These are phyloP conservation scores for Sesia apiformis DNA, from an alignment of 2,888 invertebrate genomes.

Conservation along the genomic window DNA sequence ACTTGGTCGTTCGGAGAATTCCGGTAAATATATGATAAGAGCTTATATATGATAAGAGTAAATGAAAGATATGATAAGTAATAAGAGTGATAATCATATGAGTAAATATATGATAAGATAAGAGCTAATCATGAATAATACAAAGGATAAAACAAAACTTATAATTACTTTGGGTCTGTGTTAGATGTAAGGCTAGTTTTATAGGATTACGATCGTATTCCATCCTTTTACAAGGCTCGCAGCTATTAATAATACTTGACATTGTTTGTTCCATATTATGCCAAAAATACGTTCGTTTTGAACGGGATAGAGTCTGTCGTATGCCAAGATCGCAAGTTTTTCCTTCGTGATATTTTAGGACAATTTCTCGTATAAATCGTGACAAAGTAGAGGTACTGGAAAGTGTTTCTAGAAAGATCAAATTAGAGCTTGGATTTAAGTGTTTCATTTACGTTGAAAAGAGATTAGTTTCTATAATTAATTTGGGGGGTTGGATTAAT, in stretches of 20 bases:
- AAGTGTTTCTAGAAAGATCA: constrained; percentile 80
- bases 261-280: constrained; percentile 13
- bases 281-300: constrained; percentile 15
- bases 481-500: constrained; percentile 31
- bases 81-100: no score
- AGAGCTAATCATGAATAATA: no score
- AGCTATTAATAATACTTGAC: constrained; percentile 5
- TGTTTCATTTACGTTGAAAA: constrained; percentile 80
- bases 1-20: no score
- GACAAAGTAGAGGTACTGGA: constrained; percentile 87
- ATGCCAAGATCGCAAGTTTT: constrained; percentile 17
- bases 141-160: no score
- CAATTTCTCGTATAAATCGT: constrained; percentile 77
- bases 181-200: not conserved
- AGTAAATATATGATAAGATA: no score
- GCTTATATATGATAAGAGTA: no score
- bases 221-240: constrained; percentile 8
- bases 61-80: no score
- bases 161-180: not conserved
- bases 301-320: constrained; percentile 9
- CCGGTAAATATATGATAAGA: no score
- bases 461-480: constrained; percentile 61
- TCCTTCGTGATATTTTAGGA: constrained; percentile 13
- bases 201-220: not conserved
- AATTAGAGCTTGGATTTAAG: constrained; percentile 76